Percentiles rank a stretch among this genome's conserved stretches.
These are phyloP conservation scores for Sesia bembeciformis DNA, from an alignment of 2,888 invertebrate genomes.

Conservation along the genomic window DNA sequence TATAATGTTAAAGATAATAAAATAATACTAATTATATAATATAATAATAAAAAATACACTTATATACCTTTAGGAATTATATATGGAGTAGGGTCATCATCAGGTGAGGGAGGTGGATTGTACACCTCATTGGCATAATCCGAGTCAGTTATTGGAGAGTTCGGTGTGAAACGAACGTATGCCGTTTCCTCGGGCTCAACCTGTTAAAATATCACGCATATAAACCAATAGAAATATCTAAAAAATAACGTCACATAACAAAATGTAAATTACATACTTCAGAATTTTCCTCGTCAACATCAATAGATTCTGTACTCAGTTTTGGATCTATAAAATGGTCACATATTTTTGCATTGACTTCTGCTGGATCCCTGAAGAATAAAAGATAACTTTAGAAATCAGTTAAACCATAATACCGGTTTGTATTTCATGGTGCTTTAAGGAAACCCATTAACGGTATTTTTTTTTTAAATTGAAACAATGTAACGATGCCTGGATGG, in stretches of 20 bases:
- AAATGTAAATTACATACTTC: conserved; percentile 28
- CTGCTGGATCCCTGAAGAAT: conserved; percentile 38
- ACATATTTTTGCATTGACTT: conserved; percentile 55
- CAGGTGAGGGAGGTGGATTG: conserved; percentile 78
- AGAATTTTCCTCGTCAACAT: conserved; percentile 22
- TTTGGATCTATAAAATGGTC: conserved; percentile 57
- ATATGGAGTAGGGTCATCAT: conserved; percentile 45
- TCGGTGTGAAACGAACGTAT: conserved; percentile 85
- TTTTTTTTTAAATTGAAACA: too few species aligned
- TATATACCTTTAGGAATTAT: conserved; percentile 36
- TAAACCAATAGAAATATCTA: conserved; percentile 3
- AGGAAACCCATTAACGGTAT: too few species aligned
- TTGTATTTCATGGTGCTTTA: too few species aligned
- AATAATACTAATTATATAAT: not conserved
- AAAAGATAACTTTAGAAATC: not conserved
- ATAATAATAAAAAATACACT: conserved; percentile 2
- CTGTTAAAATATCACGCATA: conserved; percentile 14
- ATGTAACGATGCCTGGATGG: too few species aligned
- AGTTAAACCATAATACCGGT: not conserved
- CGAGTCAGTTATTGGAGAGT: conserved; percentile 73
- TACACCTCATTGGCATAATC: conserved; percentile 88
- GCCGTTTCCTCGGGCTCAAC: conserved; percentile 82
- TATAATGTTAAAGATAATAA: not conserved
- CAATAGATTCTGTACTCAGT: conserved; percentile 27
- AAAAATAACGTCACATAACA: conserved; percentile 1